A percentile compares a stretch with the other conserved stretches of the same genome.
Evolutionary conservation across 2,797 vertebrate genomes (phyloP).

Genomic region (Phoebastria nigripes): DNA sequence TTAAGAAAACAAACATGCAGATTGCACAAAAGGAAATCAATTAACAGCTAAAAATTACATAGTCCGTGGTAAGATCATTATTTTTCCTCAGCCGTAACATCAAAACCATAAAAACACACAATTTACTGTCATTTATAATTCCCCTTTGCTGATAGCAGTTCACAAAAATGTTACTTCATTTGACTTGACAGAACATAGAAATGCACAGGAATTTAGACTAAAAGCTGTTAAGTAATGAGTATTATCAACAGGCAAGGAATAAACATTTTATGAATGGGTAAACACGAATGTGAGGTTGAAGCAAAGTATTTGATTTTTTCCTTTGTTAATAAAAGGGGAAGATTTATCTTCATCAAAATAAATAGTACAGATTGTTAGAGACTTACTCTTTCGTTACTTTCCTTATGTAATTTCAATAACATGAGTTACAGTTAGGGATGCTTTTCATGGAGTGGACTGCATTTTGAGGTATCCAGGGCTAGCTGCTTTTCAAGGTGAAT

Average conservation of each 20-base stretch:
- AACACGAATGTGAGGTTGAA: not conserved
- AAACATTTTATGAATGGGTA: not conserved
- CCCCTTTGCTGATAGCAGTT: not conserved
- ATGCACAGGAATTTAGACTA: not conserved
- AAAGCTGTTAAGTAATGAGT: not conserved
- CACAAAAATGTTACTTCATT: not conserved
- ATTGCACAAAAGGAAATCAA: not conserved
- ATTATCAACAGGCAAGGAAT: not conserved
- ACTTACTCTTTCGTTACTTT: not conserved
- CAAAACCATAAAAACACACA: not conserved
- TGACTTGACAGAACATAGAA: not conserved
- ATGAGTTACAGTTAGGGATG: not conserved
- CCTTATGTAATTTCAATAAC: not conserved
- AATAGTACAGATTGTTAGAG: not conserved
- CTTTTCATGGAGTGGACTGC: not conserved
- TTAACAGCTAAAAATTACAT: not conserved
- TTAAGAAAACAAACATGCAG: not conserved
- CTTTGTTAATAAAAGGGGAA: not conserved
- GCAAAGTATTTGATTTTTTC: not conserved
- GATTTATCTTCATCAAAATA: not conserved
- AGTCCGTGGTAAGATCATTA: not conserved
- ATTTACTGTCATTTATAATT: not conserved
- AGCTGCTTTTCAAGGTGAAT: not conserved
- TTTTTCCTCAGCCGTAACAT: not conserved
- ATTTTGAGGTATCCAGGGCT: not conserved